Evolutionary conservation across 1,140 invertebrate genomes (phyloP).

Genomic region (Zaprionus tsacasi): DNA sequence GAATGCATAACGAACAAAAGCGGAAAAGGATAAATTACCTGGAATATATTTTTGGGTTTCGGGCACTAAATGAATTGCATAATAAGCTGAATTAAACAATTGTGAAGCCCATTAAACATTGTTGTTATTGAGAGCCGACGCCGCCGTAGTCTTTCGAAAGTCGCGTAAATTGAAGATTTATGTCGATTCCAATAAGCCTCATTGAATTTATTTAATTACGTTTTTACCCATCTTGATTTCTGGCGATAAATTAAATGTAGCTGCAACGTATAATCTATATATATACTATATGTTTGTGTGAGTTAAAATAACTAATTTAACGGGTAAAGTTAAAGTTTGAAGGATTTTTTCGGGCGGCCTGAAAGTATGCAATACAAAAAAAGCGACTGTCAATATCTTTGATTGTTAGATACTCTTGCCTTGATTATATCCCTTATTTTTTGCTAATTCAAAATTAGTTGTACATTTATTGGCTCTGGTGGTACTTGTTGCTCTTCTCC

Average conservation of each 20-base stretch:
- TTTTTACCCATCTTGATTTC: constrained; percentile 2
- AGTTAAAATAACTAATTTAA: too few relatives aligned
- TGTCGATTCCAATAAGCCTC: neutral
- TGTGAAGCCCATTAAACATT: constrained; percentile 2
- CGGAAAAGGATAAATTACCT: constrained; percentile 43
- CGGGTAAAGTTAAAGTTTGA: too few relatives aligned
- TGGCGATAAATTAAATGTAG: neutral
- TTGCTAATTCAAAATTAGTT: constrained; percentile 44
- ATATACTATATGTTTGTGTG: too few relatives aligned
- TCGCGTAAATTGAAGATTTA: neutral
- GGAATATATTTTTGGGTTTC: constrained; percentile 17
- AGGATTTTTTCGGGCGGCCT: too few relatives aligned
- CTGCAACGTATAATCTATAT: too few relatives aligned
- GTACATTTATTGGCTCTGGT: constrained; percentile 3
- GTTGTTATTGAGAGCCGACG: constrained; percentile 4
- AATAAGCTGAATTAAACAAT: constrained; percentile 19
- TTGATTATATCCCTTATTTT: neutral
- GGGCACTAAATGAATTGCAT: constrained; percentile 22
- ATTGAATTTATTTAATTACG: constrained; percentile 5
- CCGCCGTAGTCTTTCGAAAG: neutral
- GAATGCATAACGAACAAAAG: neutral
- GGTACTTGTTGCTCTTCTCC: constrained; percentile 48
- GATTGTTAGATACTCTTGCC: neutral
- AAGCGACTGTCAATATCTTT: neutral
- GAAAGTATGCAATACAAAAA: too few relatives aligned